A percentile compares a stretch with the other conserved stretches of the same genome.
Conservation (phyloP, 2,797 vertebrate species). For the Xenentodon cancila region DNA sequence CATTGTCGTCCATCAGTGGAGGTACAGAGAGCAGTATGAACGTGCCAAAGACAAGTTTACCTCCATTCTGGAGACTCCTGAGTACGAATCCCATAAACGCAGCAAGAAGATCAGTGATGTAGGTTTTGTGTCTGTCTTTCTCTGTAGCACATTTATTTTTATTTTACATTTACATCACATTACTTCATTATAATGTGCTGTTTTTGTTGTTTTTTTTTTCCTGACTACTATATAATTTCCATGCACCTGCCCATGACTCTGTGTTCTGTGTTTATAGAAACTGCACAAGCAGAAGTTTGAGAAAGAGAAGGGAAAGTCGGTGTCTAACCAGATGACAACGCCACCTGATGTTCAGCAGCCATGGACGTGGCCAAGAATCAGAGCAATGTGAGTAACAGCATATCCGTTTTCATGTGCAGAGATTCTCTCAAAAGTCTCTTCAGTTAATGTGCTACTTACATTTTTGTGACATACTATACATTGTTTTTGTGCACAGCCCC, state of each 20-base stretch:
- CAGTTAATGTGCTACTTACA: background rate
- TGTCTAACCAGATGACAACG: conserved; percentile 92
- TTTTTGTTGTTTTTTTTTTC: too few relatives aligned
- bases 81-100: conserved; percentile 89
- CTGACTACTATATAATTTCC: background rate
- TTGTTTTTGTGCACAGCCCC: background rate
- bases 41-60: conserved; percentile 94
- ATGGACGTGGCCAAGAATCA: conserved; percentile 95
- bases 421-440: background rate
- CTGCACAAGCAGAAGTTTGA: conserved; percentile 94
- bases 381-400: conserved; percentile 84
- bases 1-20: conserved; percentile 80
- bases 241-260: background rate
- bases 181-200: too few relatives aligned
- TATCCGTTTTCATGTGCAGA: background rate
- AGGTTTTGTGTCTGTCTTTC: conserved; percentile 63
- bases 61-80: conserved; percentile 91
- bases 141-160: background rate
- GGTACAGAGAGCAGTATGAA: conserved; percentile 93
- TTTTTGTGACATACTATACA: background rate
- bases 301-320: conserved; percentile 94
- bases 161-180: background rate
- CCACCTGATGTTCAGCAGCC: conserved; percentile 96
- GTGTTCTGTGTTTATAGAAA: conserved; percentile 80
- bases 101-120: conserved; percentile 95